Evolutionary conservation across 2,113 vertebrate species (phyloP).

Genomic region (Arenaria interpres): DNA sequence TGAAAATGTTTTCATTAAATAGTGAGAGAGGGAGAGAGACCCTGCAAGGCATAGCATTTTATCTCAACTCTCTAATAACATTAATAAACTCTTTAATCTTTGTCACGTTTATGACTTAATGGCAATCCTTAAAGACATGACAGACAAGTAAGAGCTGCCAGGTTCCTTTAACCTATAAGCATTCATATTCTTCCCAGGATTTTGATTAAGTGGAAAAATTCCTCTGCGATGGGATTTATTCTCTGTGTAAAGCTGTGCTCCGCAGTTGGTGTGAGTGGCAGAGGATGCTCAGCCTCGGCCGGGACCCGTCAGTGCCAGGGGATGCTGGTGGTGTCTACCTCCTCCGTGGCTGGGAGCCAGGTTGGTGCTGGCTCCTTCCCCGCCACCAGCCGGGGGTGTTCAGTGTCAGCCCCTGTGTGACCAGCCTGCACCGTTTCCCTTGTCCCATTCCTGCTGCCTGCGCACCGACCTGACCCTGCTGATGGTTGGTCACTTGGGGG

Average conservation of each 20-base stretch:
- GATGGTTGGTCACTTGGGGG: fast-evolving
- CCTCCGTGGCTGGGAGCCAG: fast-evolving
- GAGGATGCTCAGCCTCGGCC: neutral
- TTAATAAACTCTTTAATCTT: slow-evolving; percentile 83
- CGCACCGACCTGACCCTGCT: neutral
- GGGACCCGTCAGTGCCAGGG: neutral
- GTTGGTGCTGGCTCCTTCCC: neutral
- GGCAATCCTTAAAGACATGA: slow-evolving; percentile 74
- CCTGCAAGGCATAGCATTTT: slow-evolving; percentile 80
- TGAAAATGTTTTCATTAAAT: slow-evolving; percentile 82
- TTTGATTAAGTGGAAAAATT: slow-evolving; percentile 43
- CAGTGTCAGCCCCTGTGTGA: neutral
- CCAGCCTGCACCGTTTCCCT: neutral
- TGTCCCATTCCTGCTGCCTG: fast-evolving
- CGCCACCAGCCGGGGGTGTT: fast-evolving
- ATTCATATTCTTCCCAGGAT: slow-evolving; percentile 1
- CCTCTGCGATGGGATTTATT: neutral
- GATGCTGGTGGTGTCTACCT: neutral
- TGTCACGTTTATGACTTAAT: slow-evolving; percentile 78
- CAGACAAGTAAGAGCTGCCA: slow-evolving; percentile 63
- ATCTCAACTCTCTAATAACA: slow-evolving; percentile 78
- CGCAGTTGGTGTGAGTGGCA: fast-evolving
- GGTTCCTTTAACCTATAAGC: slow-evolving; percentile 56
- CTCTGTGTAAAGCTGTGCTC: neutral
- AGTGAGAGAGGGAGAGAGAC: slow-evolving; percentile 64